phyloP scores from a whole-genome alignment of 1,140 invertebrate species.

The Trachymyrmex septentrionalis region DNA sequence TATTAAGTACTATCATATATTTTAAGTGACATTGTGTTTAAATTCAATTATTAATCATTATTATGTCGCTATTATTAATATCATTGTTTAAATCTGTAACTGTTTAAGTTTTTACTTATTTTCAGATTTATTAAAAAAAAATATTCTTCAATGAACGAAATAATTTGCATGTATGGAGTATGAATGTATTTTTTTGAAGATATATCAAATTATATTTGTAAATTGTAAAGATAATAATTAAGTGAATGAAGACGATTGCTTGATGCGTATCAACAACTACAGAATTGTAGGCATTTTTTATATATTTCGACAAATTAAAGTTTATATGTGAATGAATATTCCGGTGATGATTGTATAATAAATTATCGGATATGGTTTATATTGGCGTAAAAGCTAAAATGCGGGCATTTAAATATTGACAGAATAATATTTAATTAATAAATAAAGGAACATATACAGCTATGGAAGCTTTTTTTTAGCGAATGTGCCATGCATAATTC shows the following conservation, averaged over 20 bases:
- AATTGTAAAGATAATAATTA: slow-evolving; percentile 82
- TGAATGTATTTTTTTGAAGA: slow-evolving; percentile 84
- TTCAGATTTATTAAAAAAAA: slow-evolving; percentile 79
- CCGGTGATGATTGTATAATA: slow-evolving; percentile 65
- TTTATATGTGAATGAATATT: slow-evolving; percentile 58
- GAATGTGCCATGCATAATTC: slow-evolving; percentile 79
- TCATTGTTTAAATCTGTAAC: slow-evolving; percentile 76
- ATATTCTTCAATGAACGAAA: slow-evolving; percentile 73
- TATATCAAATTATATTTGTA: slow-evolving; percentile 85
- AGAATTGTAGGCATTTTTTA: slow-evolving; percentile 65
- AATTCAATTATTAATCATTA: slow-evolving; percentile 70
- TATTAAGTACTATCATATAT: slow-evolving; percentile 72
- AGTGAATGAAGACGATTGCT: slow-evolving; percentile 21
- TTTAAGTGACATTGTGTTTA: slow-evolving; percentile 74
- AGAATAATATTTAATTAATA: slow-evolving; percentile 67
- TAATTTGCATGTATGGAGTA: slow-evolving; percentile 72
- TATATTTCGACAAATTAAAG: slow-evolving; percentile 64
- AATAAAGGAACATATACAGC: slow-evolving; percentile 66
- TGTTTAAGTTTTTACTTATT: slow-evolving; percentile 82
- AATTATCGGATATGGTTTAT: slow-evolving; percentile 69
- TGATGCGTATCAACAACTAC: neutral
- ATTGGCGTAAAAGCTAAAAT: slow-evolving; percentile 69
- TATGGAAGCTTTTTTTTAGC: slow-evolving; percentile 67
- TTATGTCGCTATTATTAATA: slow-evolving; percentile 45
- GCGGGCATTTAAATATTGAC: slow-evolving; percentile 76